Evolutionary conservation across 2,888 invertebrate species (phyloP), one percentile per base, ranked within the genome.

Genomic region (Biston betularia): DNA sequence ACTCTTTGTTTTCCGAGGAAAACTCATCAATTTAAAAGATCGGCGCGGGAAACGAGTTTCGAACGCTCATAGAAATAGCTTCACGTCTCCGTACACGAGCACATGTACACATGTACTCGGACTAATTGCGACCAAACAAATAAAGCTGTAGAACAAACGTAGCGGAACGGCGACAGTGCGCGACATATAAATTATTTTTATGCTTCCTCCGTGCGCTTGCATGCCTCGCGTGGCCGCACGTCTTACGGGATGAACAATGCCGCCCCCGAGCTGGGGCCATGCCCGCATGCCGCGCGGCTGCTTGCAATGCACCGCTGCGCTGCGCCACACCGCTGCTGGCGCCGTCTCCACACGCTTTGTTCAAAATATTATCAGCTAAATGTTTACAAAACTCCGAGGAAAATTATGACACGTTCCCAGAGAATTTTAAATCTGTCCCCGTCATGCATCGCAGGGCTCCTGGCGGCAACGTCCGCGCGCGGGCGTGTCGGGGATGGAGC

Each of bases 111-210:
- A 58, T 56, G 67, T 68, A 68, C 61, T 58, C 62, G 42, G 50
- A 53, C 61, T 68, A 66, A 63, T 69, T 63, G 66, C 66, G 65
- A 54, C 44, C 68, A 65, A 71, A 69, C 67, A 68, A 67, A 72
- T 68, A 70, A 71, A 70, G 65, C 63, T 44, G 66, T 42, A 64
- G 68, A 65, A 68, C 59, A 68, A 63, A 54, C 73, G 62, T 11
- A 62, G 68, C 66, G 70, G 67, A 65, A 63, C 61, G 69, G 74
- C 63, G 71, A 67, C 70, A 74, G 75, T 75, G 73, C 71, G 75
- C 78, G 74, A 75, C 79, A 77, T 77, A 84, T 84, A 83, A 84
- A 84, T 84, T 79, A 83, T 84, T 82, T 84, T 84, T 84, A 84
- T 84, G 81, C 72, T 84, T 84, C 84, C 84, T 82, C 73, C 72